Evolutionary conservation across 2,797 vertebrate species (phyloP).

Genomic region (Melanogrammus aeglefinus): DNA sequence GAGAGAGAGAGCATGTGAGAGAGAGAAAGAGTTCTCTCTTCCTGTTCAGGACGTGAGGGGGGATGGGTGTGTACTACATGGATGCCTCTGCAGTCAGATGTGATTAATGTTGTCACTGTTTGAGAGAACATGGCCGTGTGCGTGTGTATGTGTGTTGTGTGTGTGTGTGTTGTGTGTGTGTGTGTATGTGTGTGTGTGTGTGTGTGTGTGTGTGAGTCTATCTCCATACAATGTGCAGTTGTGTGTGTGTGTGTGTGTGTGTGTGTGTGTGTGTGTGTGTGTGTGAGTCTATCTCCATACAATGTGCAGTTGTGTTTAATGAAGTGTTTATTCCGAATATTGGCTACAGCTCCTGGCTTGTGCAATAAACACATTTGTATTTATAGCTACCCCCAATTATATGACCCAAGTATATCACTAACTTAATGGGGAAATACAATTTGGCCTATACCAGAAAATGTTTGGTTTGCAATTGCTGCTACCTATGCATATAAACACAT

Average conservation of each 20-base stretch:
- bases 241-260: constrained; percentile 7
- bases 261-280: not conserved
- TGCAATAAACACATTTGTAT: not conserved
- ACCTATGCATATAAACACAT: not conserved
- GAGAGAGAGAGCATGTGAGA: constrained; percentile 21
- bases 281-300: not conserved
- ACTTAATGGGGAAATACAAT: not conserved
- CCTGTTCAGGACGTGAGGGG: constrained; percentile 55
- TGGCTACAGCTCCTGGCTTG: not conserved
- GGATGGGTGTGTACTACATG: constrained; percentile 45
- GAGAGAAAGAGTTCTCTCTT: constrained; percentile 35
- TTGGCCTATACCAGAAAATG: not conserved
- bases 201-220: not conserved
- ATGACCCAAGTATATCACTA: not conserved
- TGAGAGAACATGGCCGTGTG: constrained; percentile 53
- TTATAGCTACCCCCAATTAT: not conserved
- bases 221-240: not conserved
- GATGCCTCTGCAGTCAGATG: constrained; percentile 70
- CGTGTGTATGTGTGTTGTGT: constrained; percentile 31
- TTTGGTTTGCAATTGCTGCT: not conserved
- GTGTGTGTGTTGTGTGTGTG: no score
- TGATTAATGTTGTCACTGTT: constrained; percentile 70
- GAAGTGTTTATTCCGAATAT: not conserved
- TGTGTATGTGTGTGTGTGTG: not conserved
- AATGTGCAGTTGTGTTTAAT: not conserved